These are phyloP conservation scores for Xanthorhoe designata DNA, from an alignment of 2,888 invertebrate species.

Conservation along the genomic window DNA sequence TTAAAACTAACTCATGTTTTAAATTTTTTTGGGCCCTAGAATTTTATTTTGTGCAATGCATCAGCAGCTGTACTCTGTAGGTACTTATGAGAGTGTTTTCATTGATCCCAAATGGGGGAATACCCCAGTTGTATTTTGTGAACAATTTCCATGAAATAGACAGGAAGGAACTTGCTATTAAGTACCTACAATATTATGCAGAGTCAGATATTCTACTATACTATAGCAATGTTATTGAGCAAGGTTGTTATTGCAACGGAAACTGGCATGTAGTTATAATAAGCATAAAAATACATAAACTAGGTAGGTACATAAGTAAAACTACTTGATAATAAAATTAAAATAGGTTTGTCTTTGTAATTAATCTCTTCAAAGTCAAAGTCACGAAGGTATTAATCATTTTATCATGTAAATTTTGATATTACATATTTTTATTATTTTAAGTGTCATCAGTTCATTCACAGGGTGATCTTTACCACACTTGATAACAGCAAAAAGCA, in stretches of 20 bases:
- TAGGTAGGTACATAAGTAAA: background rate
- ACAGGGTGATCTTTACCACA: slow-evolving; percentile 5
- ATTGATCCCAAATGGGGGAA: slow-evolving; percentile 13
- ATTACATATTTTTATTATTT: background rate
- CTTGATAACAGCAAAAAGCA: slow-evolving; percentile 17
- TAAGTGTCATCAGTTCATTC: background rate
- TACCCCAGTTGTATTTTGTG: slow-evolving; percentile 13
- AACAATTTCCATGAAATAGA: slow-evolving; percentile 3
- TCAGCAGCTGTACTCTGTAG: slow-evolving; percentile 1
- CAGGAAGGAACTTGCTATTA: background rate
- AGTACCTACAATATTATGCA: too few species aligned
- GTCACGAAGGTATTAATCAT: background rate
- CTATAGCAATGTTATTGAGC: background rate
- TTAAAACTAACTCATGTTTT: too few species aligned
- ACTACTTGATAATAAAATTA: background rate
- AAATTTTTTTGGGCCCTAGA: background rate
- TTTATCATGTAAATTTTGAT: background rate
- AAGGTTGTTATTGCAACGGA: background rate
- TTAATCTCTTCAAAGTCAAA: background rate
- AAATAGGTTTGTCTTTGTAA: background rate
- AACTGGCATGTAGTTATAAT: background rate
- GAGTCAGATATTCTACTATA: too few species aligned
- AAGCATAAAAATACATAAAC: slow-evolving; percentile 1
- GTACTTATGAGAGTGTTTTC: background rate
- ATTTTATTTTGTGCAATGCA: background rate